Evolutionary conservation across 2,113 vertebrate genomes (phyloP), one percentile per base, ranked within the genome.

Genomic region (Calidris pygmaea): DNA sequence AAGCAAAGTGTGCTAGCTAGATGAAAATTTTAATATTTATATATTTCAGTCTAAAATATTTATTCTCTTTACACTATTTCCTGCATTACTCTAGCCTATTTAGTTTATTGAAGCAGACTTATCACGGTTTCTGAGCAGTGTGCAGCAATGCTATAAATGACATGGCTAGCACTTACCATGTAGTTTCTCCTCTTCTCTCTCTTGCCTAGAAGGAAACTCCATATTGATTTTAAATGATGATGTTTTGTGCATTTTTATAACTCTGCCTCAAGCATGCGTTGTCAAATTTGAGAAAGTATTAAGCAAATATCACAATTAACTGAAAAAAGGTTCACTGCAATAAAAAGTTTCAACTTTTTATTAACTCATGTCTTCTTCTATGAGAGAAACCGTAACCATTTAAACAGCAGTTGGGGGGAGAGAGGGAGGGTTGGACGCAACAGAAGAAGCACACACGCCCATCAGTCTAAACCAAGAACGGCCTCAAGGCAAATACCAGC

Each of bases 31-130:
- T 62, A 87, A 68, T 76, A 91, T 63, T 56, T 29, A 89, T 65
- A 14, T 47, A 73, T 66, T 89, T 79, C n/a, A 77, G 27, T 32
- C 78, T 87, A 80, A 83, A 91, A 66, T 96, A 96, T 91, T 87
- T 91, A 79, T 85, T 79, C 14, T 79, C 45, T 83, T 85, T 68
- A 76, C 22, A 73, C 14, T 53, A 70, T 62, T 76, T 37, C 53
- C 68, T 1, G 4, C 29, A 67, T 73, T 80, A 80, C 29, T 89
- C 41, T 29, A 87, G 34, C 20, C 37, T 79, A 53, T 43, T 83
- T 68, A 67, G 62, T 62, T 59, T 63, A 88, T 50, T 72, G 62
- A 86, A 68, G 37, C 56, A 84, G 37, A 34, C 3, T 77, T 70
- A 55, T 26, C 22, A 41, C 8, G 32, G 50, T 63, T 91, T 94